Evolutionary conservation across 2,888 invertebrate species (phyloP), one percentile per base, ranked within the genome.

Genomic region (Drosophila ezoana): DNA sequence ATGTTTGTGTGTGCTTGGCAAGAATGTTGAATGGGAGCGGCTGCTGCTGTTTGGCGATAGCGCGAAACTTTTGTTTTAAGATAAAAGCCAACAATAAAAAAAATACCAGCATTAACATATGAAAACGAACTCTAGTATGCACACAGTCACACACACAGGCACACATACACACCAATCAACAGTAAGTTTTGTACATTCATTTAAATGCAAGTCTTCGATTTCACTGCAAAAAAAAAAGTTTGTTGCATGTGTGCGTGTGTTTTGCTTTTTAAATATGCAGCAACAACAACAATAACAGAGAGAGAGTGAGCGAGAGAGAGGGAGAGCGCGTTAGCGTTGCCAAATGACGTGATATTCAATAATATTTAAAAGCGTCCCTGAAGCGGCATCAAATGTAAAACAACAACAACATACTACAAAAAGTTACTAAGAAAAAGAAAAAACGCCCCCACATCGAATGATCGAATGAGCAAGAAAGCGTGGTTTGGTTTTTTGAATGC

Each of bases 1-100:
- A 35, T 54, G 40, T 54, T 41, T 68, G 62, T 53, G 23, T 57
- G 20, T 57, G 71, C 52, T 79, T 73, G 62, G 76, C 62, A 67
- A 76, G 76, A 65, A 68, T 78, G 61, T 68, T 73, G 59, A 67
- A 64, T 69, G 79, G 87, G 87, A 84, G 89, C 79, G 85, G 87
- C 70, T 72, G 81, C 79, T 87, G 74, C 72, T 87, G 75, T 72
- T 74, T 41, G 74, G 72, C 73, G 88, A 88, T 82, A 89, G 81
- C 73, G 78, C 83, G 78, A 87, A 88, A 86, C 85, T 89, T 72
- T 81, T 52, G 28, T 35, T 76, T 58, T 60, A 77, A 85, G 76
- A 76, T 75, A 79, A 76, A 78, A 59, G 58, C 33, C 43, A 66
- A 47, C 64, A 33, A 66, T 37, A 72, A 74, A 58, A 51, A 67